These are phyloP conservation scores for Julus scanicus DNA, from an alignment of 2,888 invertebrate genomes.

Conservation along the genomic window DNA sequence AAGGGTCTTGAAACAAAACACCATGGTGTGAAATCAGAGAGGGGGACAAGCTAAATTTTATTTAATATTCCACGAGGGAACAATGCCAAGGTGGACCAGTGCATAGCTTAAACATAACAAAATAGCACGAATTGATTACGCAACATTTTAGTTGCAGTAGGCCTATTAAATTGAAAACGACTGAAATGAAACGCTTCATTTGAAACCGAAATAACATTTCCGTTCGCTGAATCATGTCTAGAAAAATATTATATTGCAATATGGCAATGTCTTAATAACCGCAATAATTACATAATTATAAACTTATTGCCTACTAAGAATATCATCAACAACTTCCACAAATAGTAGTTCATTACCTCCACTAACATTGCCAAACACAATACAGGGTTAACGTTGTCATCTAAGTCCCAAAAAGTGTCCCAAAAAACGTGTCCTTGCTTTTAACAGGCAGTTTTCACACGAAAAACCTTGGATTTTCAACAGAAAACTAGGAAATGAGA, in stretches of 20 bases:
- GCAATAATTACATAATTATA: not conserved
- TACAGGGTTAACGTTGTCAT: not conserved
- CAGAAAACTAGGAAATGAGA: conserved; percentile 2
- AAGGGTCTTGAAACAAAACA: not conserved
- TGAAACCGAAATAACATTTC: not conserved
- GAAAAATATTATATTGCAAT: not conserved
- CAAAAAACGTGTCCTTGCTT: not conserved
- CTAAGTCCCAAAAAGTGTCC: not conserved
- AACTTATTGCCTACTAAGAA: not conserved
- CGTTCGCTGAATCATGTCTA: not conserved
- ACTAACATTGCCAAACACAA: not conserved
- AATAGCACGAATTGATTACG: not conserved
- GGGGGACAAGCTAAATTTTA: not conserved
- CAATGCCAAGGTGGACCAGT: conserved; percentile 37
- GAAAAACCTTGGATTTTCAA: not conserved
- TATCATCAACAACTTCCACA: not conserved
- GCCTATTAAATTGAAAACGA: not conserved
- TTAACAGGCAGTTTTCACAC: not conserved
- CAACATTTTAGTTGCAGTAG: not conserved
- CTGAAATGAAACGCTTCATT: not conserved
- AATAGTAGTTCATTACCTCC: not conserved
- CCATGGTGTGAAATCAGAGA: not conserved
- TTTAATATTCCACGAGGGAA: not conserved
- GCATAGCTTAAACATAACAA: not conserved
- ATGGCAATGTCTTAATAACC: not conserved